Evolutionary conservation across 2,888 invertebrate genomes (phyloP).

Genomic region (Orthosia gothica): DNA sequence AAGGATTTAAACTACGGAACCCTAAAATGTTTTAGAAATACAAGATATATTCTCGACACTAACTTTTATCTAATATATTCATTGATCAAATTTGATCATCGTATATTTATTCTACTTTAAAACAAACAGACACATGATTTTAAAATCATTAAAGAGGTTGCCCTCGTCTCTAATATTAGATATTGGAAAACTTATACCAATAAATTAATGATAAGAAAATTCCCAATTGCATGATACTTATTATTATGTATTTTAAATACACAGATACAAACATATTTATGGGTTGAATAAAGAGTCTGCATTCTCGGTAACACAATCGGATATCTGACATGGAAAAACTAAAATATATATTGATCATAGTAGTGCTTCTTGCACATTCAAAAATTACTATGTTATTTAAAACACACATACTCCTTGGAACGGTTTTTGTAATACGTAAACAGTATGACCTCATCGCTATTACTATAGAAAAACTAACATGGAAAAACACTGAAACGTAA

Average conservation of each 20-base stretch:
- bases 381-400: not conserved
- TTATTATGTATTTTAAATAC: not conserved
- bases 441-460: not conserved
- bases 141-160: not conserved
- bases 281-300: not conserved
- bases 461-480: not conserved
- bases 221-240: not conserved
- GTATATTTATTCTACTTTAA: not conserved
- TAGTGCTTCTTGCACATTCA: not conserved
- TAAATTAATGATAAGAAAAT: not conserved
- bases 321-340: no score
- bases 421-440: not conserved
- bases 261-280: not conserved
- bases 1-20: not conserved
- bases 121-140: not conserved
- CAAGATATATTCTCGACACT: not conserved
- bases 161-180: no score
- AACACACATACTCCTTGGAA: not conserved
- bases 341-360: not conserved
- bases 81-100: conserved; percentile 1
- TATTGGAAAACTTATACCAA: no score
- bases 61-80: not conserved
- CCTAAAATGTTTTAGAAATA: not conserved
- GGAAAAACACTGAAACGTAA: no score
- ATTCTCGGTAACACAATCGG: not conserved